Evolutionary conservation across 2,888 invertebrate genomes (phyloP).

Genomic region (Papilio elwesi): DNA sequence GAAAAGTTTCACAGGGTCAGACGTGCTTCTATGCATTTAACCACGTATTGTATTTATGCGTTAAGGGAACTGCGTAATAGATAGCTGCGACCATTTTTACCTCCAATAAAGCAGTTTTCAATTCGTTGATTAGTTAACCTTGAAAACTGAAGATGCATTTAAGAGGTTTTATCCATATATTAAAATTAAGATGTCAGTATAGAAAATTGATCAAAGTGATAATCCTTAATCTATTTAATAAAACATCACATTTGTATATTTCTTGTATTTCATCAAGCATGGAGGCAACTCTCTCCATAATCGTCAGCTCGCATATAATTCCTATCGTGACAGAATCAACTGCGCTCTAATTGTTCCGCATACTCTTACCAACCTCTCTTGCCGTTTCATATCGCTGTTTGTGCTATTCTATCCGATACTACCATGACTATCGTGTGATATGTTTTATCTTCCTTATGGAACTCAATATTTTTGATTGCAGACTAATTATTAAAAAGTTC

Average conservation of each 20-base stretch:
- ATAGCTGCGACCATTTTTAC: not conserved
- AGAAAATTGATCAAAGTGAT: too few relatives aligned
- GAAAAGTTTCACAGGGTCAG: constrained; percentile 57
- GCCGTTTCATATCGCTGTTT: constrained; percentile 30
- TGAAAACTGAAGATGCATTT: too few relatives aligned
- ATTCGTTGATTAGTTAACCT: too few relatives aligned
- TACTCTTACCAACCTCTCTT: constrained; percentile 52
- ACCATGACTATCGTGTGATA: not conserved
- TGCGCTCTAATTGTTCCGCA: constrained; percentile 68
- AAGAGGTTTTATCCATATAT: too few relatives aligned
- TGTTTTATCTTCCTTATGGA: too few relatives aligned
- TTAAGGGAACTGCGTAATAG: not conserved
- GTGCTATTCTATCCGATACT: constrained; percentile 16
- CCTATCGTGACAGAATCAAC: constrained; percentile 69
- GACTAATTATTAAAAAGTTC: too few relatives aligned
- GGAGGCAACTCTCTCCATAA: constrained; percentile 69
- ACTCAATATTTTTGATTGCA: too few relatives aligned
- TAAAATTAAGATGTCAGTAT: too few relatives aligned
- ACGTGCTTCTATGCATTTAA: constrained; percentile 31
- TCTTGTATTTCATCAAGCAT: constrained; percentile 13
- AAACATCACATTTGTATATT: constrained; percentile 2
- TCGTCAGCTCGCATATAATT: constrained; percentile 62
- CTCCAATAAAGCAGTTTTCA: not conserved
- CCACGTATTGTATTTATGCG: constrained; percentile 12
- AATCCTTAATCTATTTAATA: not conserved